These are phyloP conservation scores for Pogonus chalceus DNA, from an alignment of 1,140 invertebrate species.

Conservation along the genomic window DNA sequence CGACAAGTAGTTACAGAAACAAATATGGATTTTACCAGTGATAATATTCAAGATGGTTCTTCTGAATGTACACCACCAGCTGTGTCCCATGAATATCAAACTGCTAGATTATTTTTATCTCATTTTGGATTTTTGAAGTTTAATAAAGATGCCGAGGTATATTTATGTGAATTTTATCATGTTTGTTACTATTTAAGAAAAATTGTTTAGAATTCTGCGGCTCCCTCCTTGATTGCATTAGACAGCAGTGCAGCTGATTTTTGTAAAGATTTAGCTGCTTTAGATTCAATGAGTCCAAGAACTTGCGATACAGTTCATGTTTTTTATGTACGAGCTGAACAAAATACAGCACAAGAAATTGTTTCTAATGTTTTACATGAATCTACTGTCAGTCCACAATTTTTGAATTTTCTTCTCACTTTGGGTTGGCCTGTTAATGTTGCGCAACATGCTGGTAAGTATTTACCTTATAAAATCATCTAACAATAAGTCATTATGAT, in stretches of 20 bases:
- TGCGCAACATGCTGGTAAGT: conserved; percentile 60
- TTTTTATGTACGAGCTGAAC: conserved; percentile 86
- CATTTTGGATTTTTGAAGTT: conserved; percentile 87
- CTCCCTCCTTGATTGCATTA: conserved; percentile 62
- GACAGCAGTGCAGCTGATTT: conserved; percentile 65
- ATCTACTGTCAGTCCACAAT: conserved; percentile 54
- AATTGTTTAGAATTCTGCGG: conserved; percentile 19
- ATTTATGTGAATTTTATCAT: too few species aligned
- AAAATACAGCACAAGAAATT: conserved; percentile 66
- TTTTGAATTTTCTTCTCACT: conserved; percentile 68
- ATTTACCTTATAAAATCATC: not conserved
- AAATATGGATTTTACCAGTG: conserved; percentile 25
- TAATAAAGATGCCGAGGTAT: conserved; percentile 47
- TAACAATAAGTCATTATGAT: not conserved
- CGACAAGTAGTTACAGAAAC: conserved; percentile 37
- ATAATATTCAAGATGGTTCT: conserved; percentile 36
- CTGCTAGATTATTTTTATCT: conserved; percentile 83
- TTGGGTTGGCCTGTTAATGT: conserved; percentile 82
- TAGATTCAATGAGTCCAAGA: conserved; percentile 73
- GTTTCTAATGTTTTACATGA: conserved; percentile 55
- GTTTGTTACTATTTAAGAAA: conserved; percentile 13
- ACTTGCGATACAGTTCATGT: conserved; percentile 89
- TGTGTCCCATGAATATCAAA: conserved; percentile 84
- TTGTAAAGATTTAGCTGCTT: conserved; percentile 56
- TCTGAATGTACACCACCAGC: conserved; percentile 58